Conservation (phyloP, 1,140 invertebrate species). For the Gryllus bimaculatus region DNA sequence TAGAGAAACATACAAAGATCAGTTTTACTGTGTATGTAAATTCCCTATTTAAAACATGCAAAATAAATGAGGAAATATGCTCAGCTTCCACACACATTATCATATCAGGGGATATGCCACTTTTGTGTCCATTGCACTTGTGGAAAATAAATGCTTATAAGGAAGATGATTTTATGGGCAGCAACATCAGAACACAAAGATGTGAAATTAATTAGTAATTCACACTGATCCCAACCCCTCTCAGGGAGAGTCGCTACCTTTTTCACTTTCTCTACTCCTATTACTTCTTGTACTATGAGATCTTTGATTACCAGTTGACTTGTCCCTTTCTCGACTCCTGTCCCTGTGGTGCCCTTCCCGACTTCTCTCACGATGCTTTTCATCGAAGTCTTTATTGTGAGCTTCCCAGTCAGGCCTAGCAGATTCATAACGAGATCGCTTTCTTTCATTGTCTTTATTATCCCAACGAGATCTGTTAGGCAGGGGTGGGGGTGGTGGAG, state of each 20-base stretch:
- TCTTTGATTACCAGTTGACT: not conserved
- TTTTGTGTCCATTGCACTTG: not conserved
- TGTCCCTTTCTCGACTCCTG: conserved; percentile 9
- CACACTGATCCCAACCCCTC: not conserved
- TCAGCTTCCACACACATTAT: too few species aligned
- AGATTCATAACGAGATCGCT: conserved; percentile 9
- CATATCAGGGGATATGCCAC: too few species aligned
- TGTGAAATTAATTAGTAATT: not conserved
- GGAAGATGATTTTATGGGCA: not conserved
- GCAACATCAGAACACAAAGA: not conserved
- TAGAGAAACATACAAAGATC: not conserved
- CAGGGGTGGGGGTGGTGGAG: conserved; percentile 1
- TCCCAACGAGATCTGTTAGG: conserved; percentile 7
- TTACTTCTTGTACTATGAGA: conserved; percentile 11
- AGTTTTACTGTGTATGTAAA: not conserved
- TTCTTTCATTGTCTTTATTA: not conserved
- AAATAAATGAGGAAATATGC: too few species aligned
- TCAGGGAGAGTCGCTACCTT: not conserved
- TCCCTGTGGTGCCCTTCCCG: conserved; percentile 7
- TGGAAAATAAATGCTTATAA: not conserved
- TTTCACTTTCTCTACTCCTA: conserved; percentile 13
- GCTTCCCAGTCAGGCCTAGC: conserved; percentile 11
- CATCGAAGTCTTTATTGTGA: conserved; percentile 12
- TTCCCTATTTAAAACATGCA: too few species aligned
- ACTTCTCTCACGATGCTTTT: conserved; percentile 8